Base-by-base conservation (phyloP, 2,113 vertebrate species). In the Oceanodroma tethys region DNA sequence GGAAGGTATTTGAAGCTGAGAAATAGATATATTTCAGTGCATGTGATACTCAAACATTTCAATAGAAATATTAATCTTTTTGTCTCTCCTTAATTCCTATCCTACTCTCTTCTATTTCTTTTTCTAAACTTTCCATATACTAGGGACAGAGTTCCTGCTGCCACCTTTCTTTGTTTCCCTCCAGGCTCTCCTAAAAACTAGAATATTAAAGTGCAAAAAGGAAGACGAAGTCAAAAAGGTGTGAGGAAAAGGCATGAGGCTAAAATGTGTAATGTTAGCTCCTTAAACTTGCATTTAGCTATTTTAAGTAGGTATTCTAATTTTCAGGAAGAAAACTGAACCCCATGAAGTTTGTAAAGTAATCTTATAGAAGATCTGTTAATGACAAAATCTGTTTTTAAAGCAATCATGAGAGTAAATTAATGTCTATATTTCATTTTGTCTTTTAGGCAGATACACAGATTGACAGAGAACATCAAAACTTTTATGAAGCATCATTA, bases 401-500 rank as follows among this genome's bases (percentile, higher is more conserved):
- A 90, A 92, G 16, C 13, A 60, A 25, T 60, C 16, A 13, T 4
- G 6, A 53, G 42, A 65, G 13, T 60, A 81, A 74, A 74, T 26
- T 93, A 85, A 89, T 7, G 66, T 60, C 89, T 66, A 2, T 95
- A 87, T 90, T 93, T 95, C 40, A 88, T 98, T 97, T 73, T 93
- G 11, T 85, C 72, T 90, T 91, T 90, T 90, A 99, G 99, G 99
- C 99, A 86, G 99, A 99, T 96, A 97, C 98, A 23, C 99, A 99
- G 97, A 99, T 99, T 97, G 98, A 99, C 96, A 99, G 99, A 96
- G 99, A 99, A 91, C 98, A 99, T 91, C 99, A 99, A 75, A 99
- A 99, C 95, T 99, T 99, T 87, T 99, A 99, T 68, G 99, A 99
- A 59, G 99, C 99, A 1, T 99, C 99, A 4, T 98, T 99, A 43